phyloP scores from a whole-genome alignment of 2,888 invertebrate species.

The Cordilura impudica region DNA sequence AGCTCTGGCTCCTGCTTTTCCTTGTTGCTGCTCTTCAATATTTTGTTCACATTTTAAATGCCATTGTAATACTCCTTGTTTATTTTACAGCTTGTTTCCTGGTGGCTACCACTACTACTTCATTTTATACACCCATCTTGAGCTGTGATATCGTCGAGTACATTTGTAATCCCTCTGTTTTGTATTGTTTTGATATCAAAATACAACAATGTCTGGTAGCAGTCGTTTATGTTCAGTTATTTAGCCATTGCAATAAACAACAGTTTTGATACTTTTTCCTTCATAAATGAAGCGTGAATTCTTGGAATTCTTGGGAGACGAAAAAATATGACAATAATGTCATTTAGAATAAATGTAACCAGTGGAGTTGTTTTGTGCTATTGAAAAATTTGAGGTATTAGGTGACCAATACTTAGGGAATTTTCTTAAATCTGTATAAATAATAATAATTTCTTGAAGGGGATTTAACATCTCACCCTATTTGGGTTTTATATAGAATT shows the following conservation, averaged over 20 bases:
- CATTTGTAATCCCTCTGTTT: conserved; percentile 21
- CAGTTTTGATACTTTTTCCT: background rate
- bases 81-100: background rate
- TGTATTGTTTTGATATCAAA: background rate
- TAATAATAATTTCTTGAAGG: too few species aligned
- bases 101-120: background rate
- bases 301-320: conserved; percentile 11
- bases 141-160: conserved; percentile 19
- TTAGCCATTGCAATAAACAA: conserved; percentile 4
- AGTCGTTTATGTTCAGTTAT: background rate
- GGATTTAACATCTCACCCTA: too few species aligned
- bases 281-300: conserved; percentile 37
- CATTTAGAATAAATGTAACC: conserved; percentile 19
- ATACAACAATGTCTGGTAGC: conserved; percentile 1
- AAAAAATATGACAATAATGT: conserved; percentile 13
- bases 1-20: background rate
- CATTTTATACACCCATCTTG: background rate
- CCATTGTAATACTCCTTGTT: conserved; percentile 26
- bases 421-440: too few species aligned
- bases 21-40: background rate
- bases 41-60: conserved; percentile 16
- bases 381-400: background rate
- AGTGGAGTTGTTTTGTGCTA: conserved; percentile 13
- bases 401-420: too few species aligned
- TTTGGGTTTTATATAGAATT: too few species aligned